Percentiles rank a stretch among this genome's conserved stretches.
Conservation (phyloP, 2,113 vertebrate species). For the Nyctereutes procyonoides region DNA sequence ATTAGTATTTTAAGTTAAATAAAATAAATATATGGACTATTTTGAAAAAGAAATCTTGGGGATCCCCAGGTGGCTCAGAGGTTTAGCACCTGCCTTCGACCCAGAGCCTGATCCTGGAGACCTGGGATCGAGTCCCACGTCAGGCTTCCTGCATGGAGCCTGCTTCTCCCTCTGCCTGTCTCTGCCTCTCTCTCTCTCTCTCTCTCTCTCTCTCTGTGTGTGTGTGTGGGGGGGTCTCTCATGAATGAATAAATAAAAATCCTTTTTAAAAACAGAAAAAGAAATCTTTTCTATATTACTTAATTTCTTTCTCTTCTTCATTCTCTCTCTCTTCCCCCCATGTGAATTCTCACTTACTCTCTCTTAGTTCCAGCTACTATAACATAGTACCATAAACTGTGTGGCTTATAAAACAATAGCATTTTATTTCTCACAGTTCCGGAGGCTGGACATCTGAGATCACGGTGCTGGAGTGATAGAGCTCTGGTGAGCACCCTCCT, state of each 20-base stretch:
- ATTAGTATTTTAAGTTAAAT: neutral
- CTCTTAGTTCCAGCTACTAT: neutral
- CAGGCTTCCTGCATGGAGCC: too few species aligned
- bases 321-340: neutral
- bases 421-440: neutral
- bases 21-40: neutral
- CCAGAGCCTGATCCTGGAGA: too few species aligned
- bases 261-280: too few species aligned
- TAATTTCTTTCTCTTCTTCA: neutral
- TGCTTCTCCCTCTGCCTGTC: too few species aligned
- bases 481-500: neutral
- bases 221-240: too few species aligned
- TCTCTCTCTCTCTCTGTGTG: too few species aligned
- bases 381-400: neutral
- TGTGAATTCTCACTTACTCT: neutral
- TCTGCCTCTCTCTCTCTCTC: too few species aligned
- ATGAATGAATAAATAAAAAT: too few species aligned
- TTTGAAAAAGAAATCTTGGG: neutral
- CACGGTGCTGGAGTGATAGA: neutral
- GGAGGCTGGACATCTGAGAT: neutral
- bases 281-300: neutral
- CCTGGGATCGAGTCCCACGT: too few species aligned
- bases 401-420: neutral
- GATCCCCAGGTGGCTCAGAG: too few species aligned
- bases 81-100: too few species aligned